These are phyloP conservation scores for Acleris laterana DNA, from an alignment of 2,888 invertebrate species.

Conservation along the genomic window DNA sequence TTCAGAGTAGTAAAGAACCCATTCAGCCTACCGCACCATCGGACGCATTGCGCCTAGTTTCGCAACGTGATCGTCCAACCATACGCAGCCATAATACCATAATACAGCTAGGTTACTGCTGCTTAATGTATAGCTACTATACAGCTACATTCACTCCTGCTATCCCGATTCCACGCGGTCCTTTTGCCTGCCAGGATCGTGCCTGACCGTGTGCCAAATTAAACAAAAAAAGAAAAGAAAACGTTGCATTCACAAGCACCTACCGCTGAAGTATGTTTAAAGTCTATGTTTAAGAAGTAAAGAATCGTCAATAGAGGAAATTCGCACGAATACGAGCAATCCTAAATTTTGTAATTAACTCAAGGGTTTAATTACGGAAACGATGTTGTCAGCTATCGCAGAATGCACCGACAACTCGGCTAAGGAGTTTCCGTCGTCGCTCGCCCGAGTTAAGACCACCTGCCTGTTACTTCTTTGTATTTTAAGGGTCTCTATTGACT, in stretches of 20 bases:
- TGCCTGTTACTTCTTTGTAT: slow-evolving; percentile 27
- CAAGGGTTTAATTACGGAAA: slow-evolving; percentile 1
- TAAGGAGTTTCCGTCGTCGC: slow-evolving; percentile 4
- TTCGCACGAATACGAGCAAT: neutral
- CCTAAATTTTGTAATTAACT: slow-evolving; percentile 7
- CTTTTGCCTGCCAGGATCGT: slow-evolving; percentile 24
- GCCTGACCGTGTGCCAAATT: slow-evolving; percentile 31
- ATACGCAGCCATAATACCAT: slow-evolving; percentile 22
- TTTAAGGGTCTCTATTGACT: no score
- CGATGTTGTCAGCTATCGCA: slow-evolving; percentile 10
- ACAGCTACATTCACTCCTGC: slow-evolving; percentile 14
- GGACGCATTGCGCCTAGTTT: slow-evolving; percentile 32
- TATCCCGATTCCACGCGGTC: slow-evolving; percentile 24
- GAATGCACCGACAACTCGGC: slow-evolving; percentile 2
- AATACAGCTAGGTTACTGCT: slow-evolving; percentile 13
- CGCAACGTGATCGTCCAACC: slow-evolving; percentile 33
- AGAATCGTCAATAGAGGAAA: neutral
- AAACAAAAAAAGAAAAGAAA: slow-evolving; percentile 18
- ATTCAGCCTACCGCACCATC: slow-evolving; percentile 10
- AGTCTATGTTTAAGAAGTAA: no score
- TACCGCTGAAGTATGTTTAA: no score
- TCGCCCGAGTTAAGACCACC: slow-evolving; percentile 14
- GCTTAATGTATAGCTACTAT: slow-evolving; percentile 5
- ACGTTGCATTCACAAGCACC: neutral
- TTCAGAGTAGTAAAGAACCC: slow-evolving; percentile 11